phyloP scores from a whole-genome alignment of 2,888 invertebrate species.

The Rhagonycha fulva region DNA sequence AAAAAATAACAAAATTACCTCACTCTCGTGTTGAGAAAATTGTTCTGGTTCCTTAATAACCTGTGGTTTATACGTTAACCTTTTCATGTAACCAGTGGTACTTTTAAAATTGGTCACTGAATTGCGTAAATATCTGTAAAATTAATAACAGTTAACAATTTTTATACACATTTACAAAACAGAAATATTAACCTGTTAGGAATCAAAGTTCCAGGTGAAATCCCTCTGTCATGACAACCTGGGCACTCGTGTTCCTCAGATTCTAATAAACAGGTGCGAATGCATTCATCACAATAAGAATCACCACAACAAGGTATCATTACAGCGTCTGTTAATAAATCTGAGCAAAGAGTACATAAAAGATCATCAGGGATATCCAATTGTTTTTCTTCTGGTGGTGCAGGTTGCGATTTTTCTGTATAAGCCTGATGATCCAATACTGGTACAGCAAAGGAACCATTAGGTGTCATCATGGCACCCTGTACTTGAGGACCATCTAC shows the following conservation, averaged over 20 bases:
- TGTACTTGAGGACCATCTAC: constrained; percentile 88
- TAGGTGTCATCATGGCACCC: constrained; percentile 89
- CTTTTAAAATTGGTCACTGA: constrained; percentile 90
- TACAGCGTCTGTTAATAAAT: constrained; percentile 92
- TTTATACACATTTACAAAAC: neutral
- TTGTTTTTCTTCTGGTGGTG: constrained; percentile 61
- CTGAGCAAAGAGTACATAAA: constrained; percentile 89
- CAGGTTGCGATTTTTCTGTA: constrained; percentile 60
- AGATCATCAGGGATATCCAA: constrained; percentile 89
- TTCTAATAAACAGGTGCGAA: constrained; percentile 84
- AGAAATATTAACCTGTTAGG: constrained; percentile 65
- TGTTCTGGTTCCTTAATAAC: constrained; percentile 20
- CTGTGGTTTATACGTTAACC: constrained; percentile 47
- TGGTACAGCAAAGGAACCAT: constrained; percentile 86
- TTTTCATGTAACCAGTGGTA: constrained; percentile 84
- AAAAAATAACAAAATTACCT: constrained; percentile 10
- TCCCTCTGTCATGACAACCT: constrained; percentile 89
- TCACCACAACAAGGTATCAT: constrained; percentile 98
- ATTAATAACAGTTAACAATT: neutral
- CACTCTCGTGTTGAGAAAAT: neutral
- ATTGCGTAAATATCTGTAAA: constrained; percentile 76
- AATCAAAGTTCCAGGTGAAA: constrained; percentile 90
- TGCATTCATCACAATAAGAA: constrained; percentile 99
- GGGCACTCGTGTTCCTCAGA: constrained; percentile 96
- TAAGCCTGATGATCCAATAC: constrained; percentile 88